Conservation (phyloP, 2,888 invertebrate genomes). For the Chrysotoxum bicinctum region DNA sequence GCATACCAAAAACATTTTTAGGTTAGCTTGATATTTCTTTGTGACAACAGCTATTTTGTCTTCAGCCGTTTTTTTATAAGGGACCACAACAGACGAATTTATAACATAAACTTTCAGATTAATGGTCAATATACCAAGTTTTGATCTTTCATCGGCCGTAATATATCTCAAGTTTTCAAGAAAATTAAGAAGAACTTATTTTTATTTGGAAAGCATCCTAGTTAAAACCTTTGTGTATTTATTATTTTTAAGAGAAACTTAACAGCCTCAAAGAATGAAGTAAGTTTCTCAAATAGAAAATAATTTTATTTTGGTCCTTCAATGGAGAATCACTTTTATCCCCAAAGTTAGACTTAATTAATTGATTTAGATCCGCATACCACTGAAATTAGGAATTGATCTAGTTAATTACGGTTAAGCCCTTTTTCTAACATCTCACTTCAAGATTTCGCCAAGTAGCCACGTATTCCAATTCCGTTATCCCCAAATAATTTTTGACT, state of each 20-base stretch:
- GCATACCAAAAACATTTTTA: no score
- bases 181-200: no score
- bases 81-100: no score
- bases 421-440: conserved; percentile 69
- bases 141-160: no score
- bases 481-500: conserved; percentile 76
- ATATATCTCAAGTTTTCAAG: no score
- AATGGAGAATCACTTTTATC: conserved; percentile 74
- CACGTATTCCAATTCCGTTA: conserved; percentile 75
- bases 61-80: no score
- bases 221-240: not conserved
- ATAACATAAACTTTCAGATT: no score
- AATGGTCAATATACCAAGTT: no score
- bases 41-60: no score
- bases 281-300: conserved; percentile 74
- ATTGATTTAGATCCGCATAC: conserved; percentile 77
- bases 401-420: not conserved
- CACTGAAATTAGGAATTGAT: conserved; percentile 69
- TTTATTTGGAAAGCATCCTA: no score
- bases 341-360: conserved; percentile 75
- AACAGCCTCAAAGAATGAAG: conserved; percentile 76
- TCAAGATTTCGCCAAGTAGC: conserved; percentile 78
- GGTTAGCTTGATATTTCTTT: no score
- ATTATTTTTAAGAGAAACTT: conserved; percentile 75
- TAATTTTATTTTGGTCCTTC: conserved; percentile 74